Percentiles rank a stretch among this genome's conserved stretches.
Conservation (phyloP, 1,140 invertebrate genomes). For the Ditylenchus dipsaci region DNA sequence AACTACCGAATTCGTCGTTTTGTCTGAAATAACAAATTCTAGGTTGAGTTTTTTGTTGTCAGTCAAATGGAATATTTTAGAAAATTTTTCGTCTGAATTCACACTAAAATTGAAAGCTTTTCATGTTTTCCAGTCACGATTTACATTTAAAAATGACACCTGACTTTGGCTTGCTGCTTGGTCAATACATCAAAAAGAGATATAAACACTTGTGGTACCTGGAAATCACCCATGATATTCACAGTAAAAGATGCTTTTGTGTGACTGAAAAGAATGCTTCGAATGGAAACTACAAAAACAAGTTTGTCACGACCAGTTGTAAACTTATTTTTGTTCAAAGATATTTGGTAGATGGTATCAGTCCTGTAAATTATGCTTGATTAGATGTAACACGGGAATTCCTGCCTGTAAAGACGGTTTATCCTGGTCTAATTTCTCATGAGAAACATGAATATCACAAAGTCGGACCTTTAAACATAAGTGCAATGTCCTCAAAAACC, state of each 20-base stretch:
- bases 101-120: neutral
- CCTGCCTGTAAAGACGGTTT: too few species aligned
- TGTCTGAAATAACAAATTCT: neutral
- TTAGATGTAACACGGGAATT: too few species aligned
- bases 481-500: too few species aligned
- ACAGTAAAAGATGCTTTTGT: neutral
- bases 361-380: too few species aligned
- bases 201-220: neutral
- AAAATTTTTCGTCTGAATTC: neutral
- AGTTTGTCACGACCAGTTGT: neutral
- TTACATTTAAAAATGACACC: neutral
- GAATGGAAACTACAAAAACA: neutral
- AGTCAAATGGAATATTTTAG: neutral
- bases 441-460: too few species aligned
- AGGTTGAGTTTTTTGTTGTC: neutral
- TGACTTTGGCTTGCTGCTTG: neutral
- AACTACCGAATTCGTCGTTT: neutral
- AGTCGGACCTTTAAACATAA: too few species aligned
- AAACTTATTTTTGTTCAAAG: neutral
- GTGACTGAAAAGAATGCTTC: neutral
- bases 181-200: neutral
- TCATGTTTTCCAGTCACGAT: neutral
- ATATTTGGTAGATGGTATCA: too few species aligned
- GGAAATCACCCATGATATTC: neutral
- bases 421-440: too few species aligned